phyloP scores from a whole-genome alignment of 1,140 invertebrate species.

The Lasioglossum baleicum region DNA sequence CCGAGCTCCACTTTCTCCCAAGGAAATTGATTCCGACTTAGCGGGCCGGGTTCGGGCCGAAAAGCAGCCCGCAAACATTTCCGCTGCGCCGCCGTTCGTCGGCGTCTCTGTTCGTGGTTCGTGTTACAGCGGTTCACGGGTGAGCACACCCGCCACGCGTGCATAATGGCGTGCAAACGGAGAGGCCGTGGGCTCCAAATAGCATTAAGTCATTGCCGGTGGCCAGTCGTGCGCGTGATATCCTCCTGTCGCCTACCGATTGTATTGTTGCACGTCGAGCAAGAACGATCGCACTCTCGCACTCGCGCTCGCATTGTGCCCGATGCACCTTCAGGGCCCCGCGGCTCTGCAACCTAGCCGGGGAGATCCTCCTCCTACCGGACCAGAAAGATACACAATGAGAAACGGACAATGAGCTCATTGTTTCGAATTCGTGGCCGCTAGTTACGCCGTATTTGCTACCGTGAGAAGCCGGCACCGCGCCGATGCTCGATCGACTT shows the following conservation, averaged over 20 bases:
- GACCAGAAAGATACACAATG: constrained; percentile 29
- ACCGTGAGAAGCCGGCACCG: constrained; percentile 21
- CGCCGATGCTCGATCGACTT: constrained; percentile 24
- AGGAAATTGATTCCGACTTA: constrained; percentile 12
- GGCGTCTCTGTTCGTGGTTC: constrained; percentile 7
- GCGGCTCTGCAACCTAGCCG: not conserved
- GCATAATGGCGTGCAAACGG: constrained; percentile 54
- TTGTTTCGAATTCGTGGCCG: constrained; percentile 57
- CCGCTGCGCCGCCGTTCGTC: constrained; percentile 29
- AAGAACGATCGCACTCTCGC: too few species aligned
- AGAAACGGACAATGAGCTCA: constrained; percentile 57
- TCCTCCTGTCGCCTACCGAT: constrained; percentile 57
- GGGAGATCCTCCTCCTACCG: constrained; percentile 19
- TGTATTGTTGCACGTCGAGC: constrained; percentile 45
- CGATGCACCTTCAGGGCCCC: constrained; percentile 27
- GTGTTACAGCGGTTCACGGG: constrained; percentile 55
- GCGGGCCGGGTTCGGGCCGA: not conserved
- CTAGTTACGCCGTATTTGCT: constrained; percentile 26
- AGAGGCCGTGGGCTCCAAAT: constrained; percentile 52
- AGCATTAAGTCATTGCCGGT: constrained; percentile 67
- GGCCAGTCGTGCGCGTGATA: constrained; percentile 58
- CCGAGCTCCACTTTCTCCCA: not conserved
- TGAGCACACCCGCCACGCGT: constrained; percentile 52
- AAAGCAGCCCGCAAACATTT: constrained; percentile 50
- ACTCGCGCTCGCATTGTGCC: not conserved